Evolutionary conservation across 2,888 invertebrate species (phyloP), one percentile per base, ranked within the genome.

Genomic region (Liopterus haemorrhoidalis): DNA sequence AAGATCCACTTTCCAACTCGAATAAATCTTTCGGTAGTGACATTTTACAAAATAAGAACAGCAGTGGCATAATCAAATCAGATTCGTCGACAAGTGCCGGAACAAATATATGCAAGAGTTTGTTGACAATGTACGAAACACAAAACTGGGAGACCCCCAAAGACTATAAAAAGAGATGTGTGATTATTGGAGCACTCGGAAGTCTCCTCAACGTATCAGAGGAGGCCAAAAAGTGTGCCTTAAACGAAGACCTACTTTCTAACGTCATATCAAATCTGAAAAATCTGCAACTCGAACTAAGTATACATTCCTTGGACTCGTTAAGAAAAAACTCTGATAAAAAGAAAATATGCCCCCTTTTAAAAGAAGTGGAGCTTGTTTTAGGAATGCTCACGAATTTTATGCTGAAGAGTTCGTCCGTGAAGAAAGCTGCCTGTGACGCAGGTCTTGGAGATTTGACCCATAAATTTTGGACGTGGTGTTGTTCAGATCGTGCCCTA

Each of bases 381-480:
- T 63, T 82, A 8, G 71, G 71, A 2, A 56, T 81, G 16, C 63
- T 78, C 19, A 77, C 74, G 52, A 79, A 79, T 59, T 72, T 75
- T 46, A 73, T 81, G 72, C 59, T 73, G 33, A 71, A 74, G 11
- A 74, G 74, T 56, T 53, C 56, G 2, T 46, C 65, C 1, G 76
- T 76, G 1, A 83, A 83, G 59, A 70, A 70, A 14, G 64, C 66
- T 21, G 72, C 76, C 19, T 74, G 75, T 0, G 69, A 72, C 16
- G 66, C 71, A 25, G 75, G 75, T 40, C 59, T 82, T 19, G 72
- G 78, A 1, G 72, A 76, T 49, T 70, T 78, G 0, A 59, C 81
- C 8, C 76, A 77, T 57, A 76, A 79, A 52, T 65, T 82, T 54
- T 83, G 83, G 82, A 69, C 74, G 2, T 82, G 82, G 81, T 75